Evolutionary conservation across 2,113 vertebrate species (phyloP).

Genomic region (Theristicus caerulescens): DNA sequence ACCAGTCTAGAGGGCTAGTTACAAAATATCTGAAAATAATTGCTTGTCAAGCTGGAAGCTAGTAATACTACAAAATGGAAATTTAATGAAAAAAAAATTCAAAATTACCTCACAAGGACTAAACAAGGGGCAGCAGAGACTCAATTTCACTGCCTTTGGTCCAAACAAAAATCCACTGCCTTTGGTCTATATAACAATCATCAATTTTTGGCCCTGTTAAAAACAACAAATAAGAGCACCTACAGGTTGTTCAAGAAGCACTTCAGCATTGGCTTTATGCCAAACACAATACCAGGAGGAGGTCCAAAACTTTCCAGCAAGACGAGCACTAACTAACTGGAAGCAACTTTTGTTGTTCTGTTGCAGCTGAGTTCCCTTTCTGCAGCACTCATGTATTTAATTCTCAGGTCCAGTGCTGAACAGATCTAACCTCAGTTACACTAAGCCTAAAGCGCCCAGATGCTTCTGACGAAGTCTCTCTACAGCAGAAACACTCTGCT

Average conservation of each 20-base stretch:
- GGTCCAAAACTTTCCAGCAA: not conserved
- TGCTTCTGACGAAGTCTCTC: not conserved
- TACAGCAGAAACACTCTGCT: not conserved
- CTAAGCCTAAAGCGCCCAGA: rapidly evolving
- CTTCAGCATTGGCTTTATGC: not conserved
- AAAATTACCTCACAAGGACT: not conserved
- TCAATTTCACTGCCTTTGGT: not conserved
- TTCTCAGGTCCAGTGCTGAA: not conserved
- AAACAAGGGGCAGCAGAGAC: not conserved
- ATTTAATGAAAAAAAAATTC: not conserved
- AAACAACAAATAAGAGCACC: not conserved
- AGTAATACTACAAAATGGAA: not conserved
- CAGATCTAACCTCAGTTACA: not conserved
- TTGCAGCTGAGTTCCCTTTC: not conserved
- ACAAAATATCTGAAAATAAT: not conserved
- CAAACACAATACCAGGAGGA: not conserved
- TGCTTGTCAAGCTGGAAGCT: not conserved
- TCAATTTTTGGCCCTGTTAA: not conserved
- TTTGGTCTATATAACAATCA: not conserved
- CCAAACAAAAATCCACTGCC: not conserved
- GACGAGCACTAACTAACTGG: not conserved
- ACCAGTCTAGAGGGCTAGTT: not conserved
- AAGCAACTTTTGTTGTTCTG: not conserved
- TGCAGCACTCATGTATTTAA: not conserved
- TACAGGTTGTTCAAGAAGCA: not conserved